Percentiles rank a stretch among this genome's conserved stretches.
These are phyloP conservation scores for Numenius arquata DNA, from an alignment of 2,113 vertebrate species.

Conservation along the genomic window DNA sequence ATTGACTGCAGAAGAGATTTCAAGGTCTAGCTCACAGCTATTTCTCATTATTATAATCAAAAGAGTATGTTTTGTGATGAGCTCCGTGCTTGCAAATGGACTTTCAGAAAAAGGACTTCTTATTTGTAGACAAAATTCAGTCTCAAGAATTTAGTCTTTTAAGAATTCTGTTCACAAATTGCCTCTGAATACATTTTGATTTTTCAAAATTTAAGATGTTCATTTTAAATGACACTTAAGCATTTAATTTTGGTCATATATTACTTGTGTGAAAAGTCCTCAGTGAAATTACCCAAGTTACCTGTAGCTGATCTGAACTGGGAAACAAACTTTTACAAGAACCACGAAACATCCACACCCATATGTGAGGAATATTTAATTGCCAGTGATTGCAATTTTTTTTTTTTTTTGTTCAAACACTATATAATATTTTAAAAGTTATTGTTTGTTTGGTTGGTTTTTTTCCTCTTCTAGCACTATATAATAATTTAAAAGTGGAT, in stretches of 20 bases:
- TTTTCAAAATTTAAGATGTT: neutral
- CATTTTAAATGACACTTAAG: neutral
- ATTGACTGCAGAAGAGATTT: constrained; percentile 15
- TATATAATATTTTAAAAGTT: neutral
- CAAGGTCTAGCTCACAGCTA: neutral
- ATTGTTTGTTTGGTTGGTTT: neutral
- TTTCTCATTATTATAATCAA: constrained; percentile 25
- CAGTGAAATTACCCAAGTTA: neutral
- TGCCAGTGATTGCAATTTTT: neutral
- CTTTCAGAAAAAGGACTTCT: neutral
- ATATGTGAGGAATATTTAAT: neutral
- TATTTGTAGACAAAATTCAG: neutral
- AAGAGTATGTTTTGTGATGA: neutral
- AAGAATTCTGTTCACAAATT: neutral
- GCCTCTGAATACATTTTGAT: neutral
- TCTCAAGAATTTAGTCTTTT: neutral
- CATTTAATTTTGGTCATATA: neutral
- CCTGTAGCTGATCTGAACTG: neutral
- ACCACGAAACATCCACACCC: neutral
- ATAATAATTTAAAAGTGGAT: neutral
- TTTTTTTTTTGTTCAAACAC: neutral
- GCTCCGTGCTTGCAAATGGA: neutral
- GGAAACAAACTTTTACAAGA: neutral
- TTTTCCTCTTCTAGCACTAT: neutral
- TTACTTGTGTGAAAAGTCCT: neutral